Evolutionary conservation across 1,140 invertebrate species (phyloP).

Genomic region (Araneus ventricosus): DNA sequence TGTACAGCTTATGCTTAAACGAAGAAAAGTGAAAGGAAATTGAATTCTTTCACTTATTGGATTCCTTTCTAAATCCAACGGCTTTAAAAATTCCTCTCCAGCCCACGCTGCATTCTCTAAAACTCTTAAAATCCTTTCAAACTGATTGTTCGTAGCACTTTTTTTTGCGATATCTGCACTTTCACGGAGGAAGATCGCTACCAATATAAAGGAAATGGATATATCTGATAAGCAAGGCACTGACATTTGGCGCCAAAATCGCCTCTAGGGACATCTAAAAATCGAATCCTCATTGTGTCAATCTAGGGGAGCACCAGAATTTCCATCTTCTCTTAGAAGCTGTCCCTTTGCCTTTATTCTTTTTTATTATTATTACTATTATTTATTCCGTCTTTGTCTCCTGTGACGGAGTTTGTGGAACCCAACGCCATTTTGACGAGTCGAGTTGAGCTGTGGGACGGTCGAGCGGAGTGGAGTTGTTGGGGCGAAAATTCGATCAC

Average conservation of each 20-base stretch:
- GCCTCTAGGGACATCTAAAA: conserved; percentile 38
- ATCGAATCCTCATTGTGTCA: conserved; percentile 69
- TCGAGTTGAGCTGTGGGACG: conserved; percentile 61
- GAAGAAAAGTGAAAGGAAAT: background rate
- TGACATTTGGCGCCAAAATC: conserved; percentile 62
- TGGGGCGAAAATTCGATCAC: conserved; percentile 70
- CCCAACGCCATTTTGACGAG: conserved; percentile 57
- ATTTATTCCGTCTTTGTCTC: conserved; percentile 26
- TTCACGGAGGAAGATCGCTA: conserved; percentile 6
- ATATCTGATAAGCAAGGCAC: conserved; percentile 57
- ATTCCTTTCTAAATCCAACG: background rate
- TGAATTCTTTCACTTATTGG: background rate
- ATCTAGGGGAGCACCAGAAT: conserved; percentile 46
- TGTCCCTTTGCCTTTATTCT: background rate
- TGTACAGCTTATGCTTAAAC: background rate
- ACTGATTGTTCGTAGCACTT: conserved; percentile 46
- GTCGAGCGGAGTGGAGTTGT: conserved; percentile 66
- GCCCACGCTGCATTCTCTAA: background rate
- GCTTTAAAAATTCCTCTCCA: background rate
- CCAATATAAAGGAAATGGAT: conserved; percentile 63
- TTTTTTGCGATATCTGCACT: conserved; percentile 29
- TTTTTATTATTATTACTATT: background rate
- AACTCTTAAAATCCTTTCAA: conserved; percentile 59
- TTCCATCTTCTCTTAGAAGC: conserved; percentile 42
- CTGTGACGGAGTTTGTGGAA: background rate